phyloP scores from a whole-genome alignment of 2,113 vertebrate species.

The Thunnus thynnus region DNA sequence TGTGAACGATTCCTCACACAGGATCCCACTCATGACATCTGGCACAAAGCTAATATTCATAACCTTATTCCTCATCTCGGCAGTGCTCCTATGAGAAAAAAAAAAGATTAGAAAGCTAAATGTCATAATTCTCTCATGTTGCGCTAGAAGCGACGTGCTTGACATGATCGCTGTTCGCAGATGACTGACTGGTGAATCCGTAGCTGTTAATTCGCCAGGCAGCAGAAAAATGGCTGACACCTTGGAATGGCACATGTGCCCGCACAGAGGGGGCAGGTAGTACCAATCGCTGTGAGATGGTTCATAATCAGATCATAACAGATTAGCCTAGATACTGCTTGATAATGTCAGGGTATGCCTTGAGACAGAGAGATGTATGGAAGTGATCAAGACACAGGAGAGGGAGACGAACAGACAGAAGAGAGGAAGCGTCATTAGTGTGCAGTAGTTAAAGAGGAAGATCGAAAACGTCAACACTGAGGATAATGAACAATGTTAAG shows the following conservation, averaged over 20 bases:
- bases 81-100: conserved; percentile 33
- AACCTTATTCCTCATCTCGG: conserved; percentile 55
- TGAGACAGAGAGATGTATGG: conserved; percentile 77
- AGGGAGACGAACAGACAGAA: conserved; percentile 20
- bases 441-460: conserved; percentile 20
- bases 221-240: conserved; percentile 91
- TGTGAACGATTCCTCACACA: conserved; percentile 86
- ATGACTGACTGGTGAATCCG: conserved; percentile 87
- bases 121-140: conserved; percentile 58
- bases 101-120: conserved; percentile 68
- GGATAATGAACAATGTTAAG: background rate
- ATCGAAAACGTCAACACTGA: background rate
- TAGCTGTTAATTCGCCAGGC: conserved; percentile 90
- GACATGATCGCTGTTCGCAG: conserved; percentile 81
- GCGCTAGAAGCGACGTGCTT: conserved; percentile 55
- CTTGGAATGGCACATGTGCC: conserved; percentile 75
- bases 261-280: conserved; percentile 82
- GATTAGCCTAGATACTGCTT: conserved; percentile 85
- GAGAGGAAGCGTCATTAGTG: conserved; percentile 25
- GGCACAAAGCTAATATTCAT: conserved; percentile 79
- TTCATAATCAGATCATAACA: conserved; percentile 87
- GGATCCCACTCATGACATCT: conserved; percentile 85
- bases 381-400: conserved; percentile 58
- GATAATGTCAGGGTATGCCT: conserved; percentile 86
- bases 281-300: conserved; percentile 79